These are phyloP conservation scores for Brachypodius melanocephalos DNA, from an alignment of 2,113 vertebrate genomes.

Conservation along the genomic window DNA sequence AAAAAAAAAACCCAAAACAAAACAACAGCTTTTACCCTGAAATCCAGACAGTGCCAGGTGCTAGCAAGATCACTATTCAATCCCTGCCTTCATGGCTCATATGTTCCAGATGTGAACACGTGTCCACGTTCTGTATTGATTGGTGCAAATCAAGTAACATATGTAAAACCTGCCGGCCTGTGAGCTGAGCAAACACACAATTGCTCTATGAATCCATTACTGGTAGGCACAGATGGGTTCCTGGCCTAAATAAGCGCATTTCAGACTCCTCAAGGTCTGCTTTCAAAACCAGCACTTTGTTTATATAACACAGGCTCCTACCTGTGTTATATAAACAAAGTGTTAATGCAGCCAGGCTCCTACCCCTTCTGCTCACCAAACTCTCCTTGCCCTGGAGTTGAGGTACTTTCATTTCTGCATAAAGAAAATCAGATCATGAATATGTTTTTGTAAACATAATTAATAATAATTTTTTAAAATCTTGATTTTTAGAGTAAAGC, in stretches of 20 bases:
- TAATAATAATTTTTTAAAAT: neutral
- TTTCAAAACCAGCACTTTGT: neutral
- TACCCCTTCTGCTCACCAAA: neutral
- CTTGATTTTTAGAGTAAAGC: neutral
- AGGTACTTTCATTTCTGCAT: neutral
- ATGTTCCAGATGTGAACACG: neutral
- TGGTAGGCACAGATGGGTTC: conserved; percentile 2
- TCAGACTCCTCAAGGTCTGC: conserved; percentile 23
- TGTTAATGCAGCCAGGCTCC: neutral
- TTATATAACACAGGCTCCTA: neutral
- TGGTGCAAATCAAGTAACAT: neutral
- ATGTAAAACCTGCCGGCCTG: neutral
- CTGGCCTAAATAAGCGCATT: conserved; percentile 25
- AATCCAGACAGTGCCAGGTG: neutral
- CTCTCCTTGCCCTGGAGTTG: neutral
- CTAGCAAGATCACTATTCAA: neutral
- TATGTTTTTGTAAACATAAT: neutral
- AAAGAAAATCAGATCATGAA: neutral
- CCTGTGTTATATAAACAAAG: neutral
- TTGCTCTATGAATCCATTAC: neutral
- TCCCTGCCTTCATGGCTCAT: neutral
- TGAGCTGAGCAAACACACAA: conserved; percentile 21
- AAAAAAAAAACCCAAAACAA: too few relatives aligned
- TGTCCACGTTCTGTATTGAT: rapidly evolving
- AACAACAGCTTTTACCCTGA: neutral